Conservation (phyloP, 1,140 invertebrate species). For the Diorhabda sublineata region DNA sequence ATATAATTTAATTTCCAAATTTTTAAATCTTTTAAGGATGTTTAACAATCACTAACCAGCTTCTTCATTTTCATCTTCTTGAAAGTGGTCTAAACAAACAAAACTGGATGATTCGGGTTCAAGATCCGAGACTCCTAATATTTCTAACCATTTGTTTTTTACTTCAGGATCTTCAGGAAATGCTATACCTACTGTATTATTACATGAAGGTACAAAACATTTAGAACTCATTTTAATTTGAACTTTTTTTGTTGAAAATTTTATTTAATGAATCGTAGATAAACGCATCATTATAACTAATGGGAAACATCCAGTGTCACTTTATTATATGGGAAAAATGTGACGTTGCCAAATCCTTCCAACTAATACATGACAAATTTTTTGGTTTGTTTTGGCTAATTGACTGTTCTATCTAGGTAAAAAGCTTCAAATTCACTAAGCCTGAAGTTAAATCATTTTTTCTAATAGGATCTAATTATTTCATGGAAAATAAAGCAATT, state of each 20-base stretch:
- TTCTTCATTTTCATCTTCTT: constrained; percentile 22
- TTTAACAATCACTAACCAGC: constrained; percentile 11
- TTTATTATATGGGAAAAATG: not conserved
- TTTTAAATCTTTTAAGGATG: not conserved
- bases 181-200: constrained; percentile 35
- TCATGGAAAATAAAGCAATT: too few relatives aligned
- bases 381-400: too few relatives aligned
- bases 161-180: constrained; percentile 36
- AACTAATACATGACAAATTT: too few relatives aligned
- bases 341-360: not conserved
- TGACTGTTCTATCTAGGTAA: too few relatives aligned
- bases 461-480: too few relatives aligned
- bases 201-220: constrained; percentile 41
- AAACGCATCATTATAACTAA: not conserved
- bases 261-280: not conserved
- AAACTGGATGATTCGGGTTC: constrained; percentile 28
- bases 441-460: too few relatives aligned
- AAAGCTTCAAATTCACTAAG: too few relatives aligned
- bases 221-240: constrained; percentile 9
- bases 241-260: not conserved
- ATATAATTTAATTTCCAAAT: too few relatives aligned
- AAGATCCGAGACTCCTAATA: constrained; percentile 26
- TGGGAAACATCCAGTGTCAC: not conserved
- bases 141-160: constrained; percentile 34
- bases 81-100: constrained; percentile 41